A percentile compares a stretch with the other conserved stretches of the same genome.
Evolutionary conservation across 1,140 invertebrate species (phyloP).

Genomic region (Dreissena rostriformis): DNA sequence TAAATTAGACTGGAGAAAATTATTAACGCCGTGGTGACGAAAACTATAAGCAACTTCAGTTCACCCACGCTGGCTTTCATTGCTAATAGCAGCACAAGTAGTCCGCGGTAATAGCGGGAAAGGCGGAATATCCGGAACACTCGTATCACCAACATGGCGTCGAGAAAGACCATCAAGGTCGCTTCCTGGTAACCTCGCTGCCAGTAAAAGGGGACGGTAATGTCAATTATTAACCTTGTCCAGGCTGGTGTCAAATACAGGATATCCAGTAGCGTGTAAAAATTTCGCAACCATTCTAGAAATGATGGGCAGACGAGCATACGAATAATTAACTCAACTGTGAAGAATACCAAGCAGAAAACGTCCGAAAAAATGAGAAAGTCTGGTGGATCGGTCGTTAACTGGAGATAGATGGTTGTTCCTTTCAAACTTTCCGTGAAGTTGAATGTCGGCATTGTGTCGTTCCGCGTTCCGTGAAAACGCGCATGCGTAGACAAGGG

Average conservation of each 20-base stretch:
- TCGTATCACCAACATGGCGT: conserved; percentile 39
- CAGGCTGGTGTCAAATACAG: conserved; percentile 43
- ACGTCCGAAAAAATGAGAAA: conserved; percentile 51
- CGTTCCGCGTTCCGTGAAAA: conserved; percentile 1
- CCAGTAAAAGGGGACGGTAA: conserved; percentile 23
- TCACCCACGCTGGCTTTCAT: conserved; percentile 53
- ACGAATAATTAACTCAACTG: conserved; percentile 78
- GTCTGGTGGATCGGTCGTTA: conserved; percentile 36
- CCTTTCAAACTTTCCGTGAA: conserved; percentile 19
- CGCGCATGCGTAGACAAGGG: conserved; percentile 35
- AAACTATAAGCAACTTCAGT: conserved; percentile 40
- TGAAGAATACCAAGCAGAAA: conserved; percentile 80
- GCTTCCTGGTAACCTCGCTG: conserved; percentile 18
- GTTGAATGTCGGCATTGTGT: conserved; percentile 9
- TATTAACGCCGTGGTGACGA: conserved; percentile 31
- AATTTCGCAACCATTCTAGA: conserved; percentile 19
- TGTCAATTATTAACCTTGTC: conserved; percentile 38
- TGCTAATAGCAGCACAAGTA: conserved; percentile 50
- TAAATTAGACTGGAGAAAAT: conserved; percentile 45
- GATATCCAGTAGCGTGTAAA: conserved; percentile 43
- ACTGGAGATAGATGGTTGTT: conserved; percentile 18
- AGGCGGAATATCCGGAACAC: conserved; percentile 51
- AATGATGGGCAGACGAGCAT: conserved; percentile 60
- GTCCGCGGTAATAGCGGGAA: conserved; percentile 47
- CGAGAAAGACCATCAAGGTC: conserved; percentile 19